Conservation (phyloP, 2,113 vertebrate genomes). For the Pseudolaguvia tuberculata region DNA sequence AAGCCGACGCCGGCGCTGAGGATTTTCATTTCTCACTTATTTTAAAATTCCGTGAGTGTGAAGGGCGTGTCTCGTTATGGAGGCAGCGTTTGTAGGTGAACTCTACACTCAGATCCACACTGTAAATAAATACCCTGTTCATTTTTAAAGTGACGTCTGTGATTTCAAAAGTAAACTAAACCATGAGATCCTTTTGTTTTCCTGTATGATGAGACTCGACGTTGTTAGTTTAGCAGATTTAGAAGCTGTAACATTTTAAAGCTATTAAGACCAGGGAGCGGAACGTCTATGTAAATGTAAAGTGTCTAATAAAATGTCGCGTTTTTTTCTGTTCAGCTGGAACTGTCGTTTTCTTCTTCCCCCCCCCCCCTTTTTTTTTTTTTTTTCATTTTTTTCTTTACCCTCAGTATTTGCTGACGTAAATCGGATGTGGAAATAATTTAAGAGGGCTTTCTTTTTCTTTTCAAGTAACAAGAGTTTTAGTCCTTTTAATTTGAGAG, state of each 20-base stretch:
- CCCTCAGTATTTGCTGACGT: neutral
- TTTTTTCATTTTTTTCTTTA: too few species aligned
- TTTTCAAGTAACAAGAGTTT: too few species aligned
- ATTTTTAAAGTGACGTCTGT: slow-evolving; percentile 88
- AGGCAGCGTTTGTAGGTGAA: slow-evolving; percentile 98
- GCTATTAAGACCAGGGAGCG: slow-evolving; percentile 50
- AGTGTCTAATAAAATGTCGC: slow-evolving; percentile 79
- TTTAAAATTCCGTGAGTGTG: slow-evolving; percentile 99
- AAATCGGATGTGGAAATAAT: too few species aligned
- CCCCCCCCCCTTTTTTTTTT: too few species aligned
- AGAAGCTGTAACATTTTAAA: slow-evolving; percentile 92
- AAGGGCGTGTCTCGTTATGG: slow-evolving; percentile 99
- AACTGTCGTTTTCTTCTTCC: neutral
- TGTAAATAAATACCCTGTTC: slow-evolving; percentile 94
- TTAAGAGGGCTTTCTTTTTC: too few species aligned
- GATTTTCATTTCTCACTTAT: slow-evolving; percentile 74
- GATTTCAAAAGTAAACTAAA: slow-evolving; percentile 62
- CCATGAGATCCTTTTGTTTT: slow-evolving; percentile 74
- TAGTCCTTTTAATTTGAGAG: too few species aligned
- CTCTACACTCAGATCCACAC: slow-evolving; percentile 64
- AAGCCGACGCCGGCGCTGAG: slow-evolving; percentile 91
- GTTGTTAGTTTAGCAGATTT: slow-evolving; percentile 77
- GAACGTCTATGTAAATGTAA: slow-evolving; percentile 75
- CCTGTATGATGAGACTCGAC: slow-evolving; percentile 79
- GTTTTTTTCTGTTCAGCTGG: slow-evolving; percentile 48